Evolutionary conservation across 2,113 vertebrate genomes (phyloP).

Genomic region (Bungarus multicinctus): DNA sequence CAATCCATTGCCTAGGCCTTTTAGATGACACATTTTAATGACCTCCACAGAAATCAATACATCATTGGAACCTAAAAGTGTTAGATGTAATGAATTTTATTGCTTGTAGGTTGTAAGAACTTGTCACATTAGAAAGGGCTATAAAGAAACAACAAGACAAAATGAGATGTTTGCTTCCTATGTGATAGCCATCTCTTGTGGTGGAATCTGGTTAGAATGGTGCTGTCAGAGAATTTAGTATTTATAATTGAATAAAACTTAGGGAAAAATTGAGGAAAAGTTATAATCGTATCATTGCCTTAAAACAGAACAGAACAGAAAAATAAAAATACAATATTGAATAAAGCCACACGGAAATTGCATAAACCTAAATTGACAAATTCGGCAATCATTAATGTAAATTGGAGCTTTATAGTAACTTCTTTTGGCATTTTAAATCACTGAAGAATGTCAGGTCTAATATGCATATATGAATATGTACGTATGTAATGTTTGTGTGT

Average conservation of each 20-base stretch:
- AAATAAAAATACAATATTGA: neutral
- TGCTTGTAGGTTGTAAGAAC: neutral
- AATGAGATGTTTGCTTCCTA: neutral
- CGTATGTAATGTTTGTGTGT: neutral
- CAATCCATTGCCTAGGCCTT: neutral
- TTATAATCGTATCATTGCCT: slow-evolving; percentile 14
- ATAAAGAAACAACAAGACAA: neutral
- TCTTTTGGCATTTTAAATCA: neutral
- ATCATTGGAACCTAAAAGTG: slow-evolving; percentile 9
- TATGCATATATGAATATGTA: neutral
- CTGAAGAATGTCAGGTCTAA: neutral
- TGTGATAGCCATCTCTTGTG: neutral
- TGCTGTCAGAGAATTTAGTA: neutral
- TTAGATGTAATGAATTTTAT: neutral
- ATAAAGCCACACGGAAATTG: neutral
- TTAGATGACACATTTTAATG: slow-evolving; percentile 5
- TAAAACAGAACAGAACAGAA: neutral
- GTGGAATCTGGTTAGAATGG: neutral
- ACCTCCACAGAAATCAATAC: neutral
- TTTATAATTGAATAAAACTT: neutral
- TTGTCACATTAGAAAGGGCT: neutral
- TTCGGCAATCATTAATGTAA: neutral
- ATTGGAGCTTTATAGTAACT: neutral
- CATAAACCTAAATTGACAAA: neutral
- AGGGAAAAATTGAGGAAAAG: neutral